phyloP scores from a whole-genome alignment of 1,140 invertebrate species.

The Andrena cerasifolii region DNA sequence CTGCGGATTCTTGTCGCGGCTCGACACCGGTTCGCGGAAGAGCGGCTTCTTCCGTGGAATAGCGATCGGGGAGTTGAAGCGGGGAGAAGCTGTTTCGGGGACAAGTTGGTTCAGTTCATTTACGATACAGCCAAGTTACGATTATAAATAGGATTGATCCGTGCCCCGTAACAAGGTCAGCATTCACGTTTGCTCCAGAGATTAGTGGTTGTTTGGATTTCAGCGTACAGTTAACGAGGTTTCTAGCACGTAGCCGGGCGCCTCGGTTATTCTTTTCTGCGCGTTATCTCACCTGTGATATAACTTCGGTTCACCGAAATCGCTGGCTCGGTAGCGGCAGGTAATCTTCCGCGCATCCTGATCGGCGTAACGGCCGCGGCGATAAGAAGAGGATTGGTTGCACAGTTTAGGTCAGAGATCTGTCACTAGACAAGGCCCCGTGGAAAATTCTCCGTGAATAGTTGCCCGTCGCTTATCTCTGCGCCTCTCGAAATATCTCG shows the following conservation, averaged over 20 bases:
- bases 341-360: background rate
- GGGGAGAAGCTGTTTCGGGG: no score
- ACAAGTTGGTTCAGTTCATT: no score
- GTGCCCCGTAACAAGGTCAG: no score
- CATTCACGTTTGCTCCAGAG: background rate
- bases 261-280: no score
- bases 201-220: background rate
- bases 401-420: background rate
- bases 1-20: no score
- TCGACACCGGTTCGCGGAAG: no score
- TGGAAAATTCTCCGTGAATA: slow-evolving; percentile 1
- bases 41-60: no score
- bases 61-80: no score
- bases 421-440: background rate
- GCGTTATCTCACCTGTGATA: slow-evolving; percentile 10
- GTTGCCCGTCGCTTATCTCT: background rate
- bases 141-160: no score
- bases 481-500: background rate
- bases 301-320: background rate
- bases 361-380: no score
- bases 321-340: background rate
- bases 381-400: background rate
- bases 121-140: no score
- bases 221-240: background rate
- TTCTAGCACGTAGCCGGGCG: background rate